A percentile compares a stretch with the other conserved stretches of the same genome.
Conservation (phyloP, 2,888 invertebrate genomes). For the Drosophila multiciliata region DNA sequence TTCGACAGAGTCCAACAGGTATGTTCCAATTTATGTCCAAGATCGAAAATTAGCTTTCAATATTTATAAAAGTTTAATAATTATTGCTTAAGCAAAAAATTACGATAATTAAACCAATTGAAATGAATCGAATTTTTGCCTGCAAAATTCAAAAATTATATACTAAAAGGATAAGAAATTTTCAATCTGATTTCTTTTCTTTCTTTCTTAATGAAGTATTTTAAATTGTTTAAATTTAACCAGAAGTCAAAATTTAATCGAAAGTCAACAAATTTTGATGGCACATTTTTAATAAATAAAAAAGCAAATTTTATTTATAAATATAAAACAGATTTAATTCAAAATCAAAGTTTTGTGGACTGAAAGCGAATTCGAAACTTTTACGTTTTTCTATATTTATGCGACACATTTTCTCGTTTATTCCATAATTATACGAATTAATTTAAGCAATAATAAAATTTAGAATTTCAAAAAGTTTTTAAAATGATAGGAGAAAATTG, state of each 20-base stretch:
- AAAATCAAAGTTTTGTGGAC: neutral
- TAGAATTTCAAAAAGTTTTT: too few relatives aligned
- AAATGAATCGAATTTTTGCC: neutral
- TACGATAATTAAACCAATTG: neutral
- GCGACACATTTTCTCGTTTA: neutral
- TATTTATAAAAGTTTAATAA: neutral
- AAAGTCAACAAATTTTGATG: neutral
- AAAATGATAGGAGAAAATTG: too few relatives aligned
- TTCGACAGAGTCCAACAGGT: constrained; percentile 82
- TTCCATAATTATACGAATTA: neutral
- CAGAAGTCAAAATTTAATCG: neutral
- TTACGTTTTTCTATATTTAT: neutral
- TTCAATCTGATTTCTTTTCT: neutral
- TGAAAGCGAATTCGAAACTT: neutral
- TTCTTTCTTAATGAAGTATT: neutral
- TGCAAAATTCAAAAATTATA: neutral
- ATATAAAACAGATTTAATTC: neutral
- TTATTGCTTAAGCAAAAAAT: neutral
- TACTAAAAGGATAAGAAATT: neutral
- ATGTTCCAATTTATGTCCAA: constrained; percentile 31
- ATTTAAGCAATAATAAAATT: too few relatives aligned
- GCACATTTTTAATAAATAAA: neutral
- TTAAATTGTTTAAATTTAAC: neutral
- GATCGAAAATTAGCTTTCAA: neutral
- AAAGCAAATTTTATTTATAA: neutral